These are phyloP conservation scores for Aphelinus atriplicis DNA, from an alignment of 1,140 invertebrate genomes.

Conservation along the genomic window DNA sequence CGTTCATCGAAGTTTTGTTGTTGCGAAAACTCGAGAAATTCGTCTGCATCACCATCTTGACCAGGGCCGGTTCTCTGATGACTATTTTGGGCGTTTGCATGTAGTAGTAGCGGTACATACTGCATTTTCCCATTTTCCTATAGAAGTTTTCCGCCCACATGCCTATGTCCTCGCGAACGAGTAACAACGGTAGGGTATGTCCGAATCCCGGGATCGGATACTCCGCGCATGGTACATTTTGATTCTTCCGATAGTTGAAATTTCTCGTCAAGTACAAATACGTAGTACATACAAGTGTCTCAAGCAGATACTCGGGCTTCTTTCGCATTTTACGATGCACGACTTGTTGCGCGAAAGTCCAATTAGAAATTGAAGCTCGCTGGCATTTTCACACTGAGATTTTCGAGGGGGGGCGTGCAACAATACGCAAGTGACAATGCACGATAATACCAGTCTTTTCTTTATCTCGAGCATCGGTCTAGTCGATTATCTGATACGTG, in stretches of 20 bases:
- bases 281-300: background rate
- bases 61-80: constrained; percentile 53
- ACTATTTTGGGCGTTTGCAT: constrained; percentile 50
- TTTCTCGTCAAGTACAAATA: constrained; percentile 49
- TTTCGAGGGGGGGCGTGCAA: too few species aligned
- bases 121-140: constrained; percentile 30
- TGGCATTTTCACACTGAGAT: too few species aligned
- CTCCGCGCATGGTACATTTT: constrained; percentile 57
- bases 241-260: constrained; percentile 60
- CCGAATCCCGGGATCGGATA: constrained; percentile 37
- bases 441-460: too few species aligned
- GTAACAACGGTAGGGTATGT: constrained; percentile 32
- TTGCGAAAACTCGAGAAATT: constrained; percentile 52
- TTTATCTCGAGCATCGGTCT: too few species aligned
- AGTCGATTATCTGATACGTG: too few species aligned
- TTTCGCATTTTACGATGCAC: too few species aligned
- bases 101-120: constrained; percentile 55
- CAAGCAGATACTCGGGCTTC: background rate
- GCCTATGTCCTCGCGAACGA: constrained; percentile 35
- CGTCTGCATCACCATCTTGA: constrained; percentile 54
- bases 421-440: too few species aligned
- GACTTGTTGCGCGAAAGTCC: too few species aligned
- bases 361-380: too few species aligned
- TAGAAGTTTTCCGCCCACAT: constrained; percentile 36
- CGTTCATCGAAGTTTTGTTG: constrained; percentile 25